These are phyloP conservation scores for Centropus bengalensis DNA, from an alignment of 2,113 vertebrate species.

Conservation along the genomic window DNA sequence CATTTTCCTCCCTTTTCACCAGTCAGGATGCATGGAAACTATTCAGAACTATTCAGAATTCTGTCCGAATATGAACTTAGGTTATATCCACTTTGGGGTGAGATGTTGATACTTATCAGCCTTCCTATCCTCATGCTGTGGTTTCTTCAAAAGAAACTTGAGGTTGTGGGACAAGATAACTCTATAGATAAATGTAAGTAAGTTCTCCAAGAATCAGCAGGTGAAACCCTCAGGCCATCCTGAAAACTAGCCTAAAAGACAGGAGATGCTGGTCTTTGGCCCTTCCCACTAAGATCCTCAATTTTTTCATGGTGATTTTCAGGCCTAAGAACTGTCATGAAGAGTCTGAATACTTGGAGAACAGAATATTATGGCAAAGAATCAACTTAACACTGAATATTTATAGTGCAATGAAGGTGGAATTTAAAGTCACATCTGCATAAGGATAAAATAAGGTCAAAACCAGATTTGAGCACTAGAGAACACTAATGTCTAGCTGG, in stretches of 20 bases:
- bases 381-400: not conserved
- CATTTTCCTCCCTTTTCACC: not conserved
- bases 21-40: not conserved
- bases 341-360: not conserved
- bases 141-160: not conserved
- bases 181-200: not conserved
- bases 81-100: not conserved
- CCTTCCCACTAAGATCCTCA: not conserved
- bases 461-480: not conserved
- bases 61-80: not conserved
- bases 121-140: not conserved
- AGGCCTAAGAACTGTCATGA: not conserved
- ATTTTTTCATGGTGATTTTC: not conserved
- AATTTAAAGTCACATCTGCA: not conserved
- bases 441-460: not conserved
- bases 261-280: not conserved
- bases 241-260: not conserved
- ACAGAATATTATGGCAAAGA: not conserved
- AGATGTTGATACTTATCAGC: not conserved
- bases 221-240: not conserved
- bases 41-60: not conserved
- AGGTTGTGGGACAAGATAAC: not conserved
- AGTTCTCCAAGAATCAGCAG: not conserved
- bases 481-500: not conserved
- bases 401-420: not conserved